phyloP scores from a whole-genome alignment of 2,797 vertebrate genomes.

The Sebastes flavidus region DNA sequence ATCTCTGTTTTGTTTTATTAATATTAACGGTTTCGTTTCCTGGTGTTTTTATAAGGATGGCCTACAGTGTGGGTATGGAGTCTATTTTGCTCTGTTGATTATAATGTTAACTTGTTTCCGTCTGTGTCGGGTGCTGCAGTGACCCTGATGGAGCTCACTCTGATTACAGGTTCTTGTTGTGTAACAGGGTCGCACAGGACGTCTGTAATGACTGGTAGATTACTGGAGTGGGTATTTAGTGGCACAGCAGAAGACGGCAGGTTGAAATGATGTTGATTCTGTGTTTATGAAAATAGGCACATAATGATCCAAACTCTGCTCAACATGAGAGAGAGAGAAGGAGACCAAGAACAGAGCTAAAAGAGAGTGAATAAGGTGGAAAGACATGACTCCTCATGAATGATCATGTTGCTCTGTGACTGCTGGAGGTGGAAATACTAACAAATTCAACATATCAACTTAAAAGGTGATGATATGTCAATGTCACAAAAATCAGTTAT shows the following conservation, averaged over 20 bases:
- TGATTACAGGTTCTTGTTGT: slow-evolving; percentile 19
- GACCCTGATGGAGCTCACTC: not conserved
- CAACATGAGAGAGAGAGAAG: no score
- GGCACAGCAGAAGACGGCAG: not conserved
- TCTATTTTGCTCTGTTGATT: not conserved
- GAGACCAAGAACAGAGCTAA: no score
- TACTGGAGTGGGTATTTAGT: slow-evolving; percentile 20
- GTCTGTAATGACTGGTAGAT: slow-evolving; percentile 10
- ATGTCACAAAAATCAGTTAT: no score
- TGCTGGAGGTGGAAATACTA: no score
- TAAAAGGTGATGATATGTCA: no score
- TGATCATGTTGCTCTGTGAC: no score
- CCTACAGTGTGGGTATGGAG: not conserved
- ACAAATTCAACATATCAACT: no score
- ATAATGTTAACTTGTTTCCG: not conserved
- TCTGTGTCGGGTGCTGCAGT: not conserved
- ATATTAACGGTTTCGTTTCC: not conserved
- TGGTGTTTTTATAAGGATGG: not conserved
- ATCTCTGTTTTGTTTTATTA: not conserved
- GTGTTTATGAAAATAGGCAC: slow-evolving; percentile 3
- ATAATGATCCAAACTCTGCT: not conserved
- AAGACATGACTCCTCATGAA: no score
- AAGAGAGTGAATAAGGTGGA: no score
- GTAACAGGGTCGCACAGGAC: not conserved
- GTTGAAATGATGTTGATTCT: slow-evolving; percentile 12